phyloP scores from a whole-genome alignment of 2,113 vertebrate genomes.

The Gymnocephalus cernua region DNA sequence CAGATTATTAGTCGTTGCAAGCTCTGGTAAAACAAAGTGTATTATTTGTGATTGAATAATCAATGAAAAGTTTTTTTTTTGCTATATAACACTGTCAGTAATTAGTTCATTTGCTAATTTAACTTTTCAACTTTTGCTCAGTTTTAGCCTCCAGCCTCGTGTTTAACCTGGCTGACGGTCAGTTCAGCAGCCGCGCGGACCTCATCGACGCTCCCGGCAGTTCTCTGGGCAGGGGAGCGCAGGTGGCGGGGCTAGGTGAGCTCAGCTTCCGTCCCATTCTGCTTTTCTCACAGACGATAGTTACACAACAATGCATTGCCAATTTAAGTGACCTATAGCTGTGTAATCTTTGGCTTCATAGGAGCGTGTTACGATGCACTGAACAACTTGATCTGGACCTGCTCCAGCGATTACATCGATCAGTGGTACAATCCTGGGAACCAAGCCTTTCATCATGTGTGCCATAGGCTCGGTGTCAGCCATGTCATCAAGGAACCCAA shows the following conservation, averaged over 20 bases:
- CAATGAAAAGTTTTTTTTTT: neutral
- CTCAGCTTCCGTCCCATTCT: neutral
- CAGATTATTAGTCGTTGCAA: too few species aligned
- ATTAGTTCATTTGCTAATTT: neutral
- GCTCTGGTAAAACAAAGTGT: neutral
- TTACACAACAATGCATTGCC: neutral
- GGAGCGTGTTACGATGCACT: slow-evolving; percentile 96
- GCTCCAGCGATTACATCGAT: slow-evolving; percentile 98
- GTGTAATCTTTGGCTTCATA: slow-evolving; percentile 60
- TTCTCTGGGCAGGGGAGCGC: slow-evolving; percentile 95
- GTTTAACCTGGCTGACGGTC: slow-evolving; percentile 94
- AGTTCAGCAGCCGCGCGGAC: slow-evolving; percentile 95
- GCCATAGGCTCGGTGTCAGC: slow-evolving; percentile 95
- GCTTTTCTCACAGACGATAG: neutral
- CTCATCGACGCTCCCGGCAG: slow-evolving; percentile 97
- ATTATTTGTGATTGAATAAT: neutral
- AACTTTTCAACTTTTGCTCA: slow-evolving; percentile 63
- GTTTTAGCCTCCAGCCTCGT: slow-evolving; percentile 96
- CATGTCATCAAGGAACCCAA: slow-evolving; percentile 94
- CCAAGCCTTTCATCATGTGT: slow-evolving; percentile 99
- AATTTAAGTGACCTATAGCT: slow-evolving; percentile 4
- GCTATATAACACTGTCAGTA: neutral
- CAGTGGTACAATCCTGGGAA: slow-evolving; percentile 99
- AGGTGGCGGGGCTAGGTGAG: slow-evolving; percentile 96
- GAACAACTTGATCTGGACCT: slow-evolving; percentile 98